Evolutionary conservation across 1,140 invertebrate species (phyloP).

Genomic region (Heliconius congener): DNA sequence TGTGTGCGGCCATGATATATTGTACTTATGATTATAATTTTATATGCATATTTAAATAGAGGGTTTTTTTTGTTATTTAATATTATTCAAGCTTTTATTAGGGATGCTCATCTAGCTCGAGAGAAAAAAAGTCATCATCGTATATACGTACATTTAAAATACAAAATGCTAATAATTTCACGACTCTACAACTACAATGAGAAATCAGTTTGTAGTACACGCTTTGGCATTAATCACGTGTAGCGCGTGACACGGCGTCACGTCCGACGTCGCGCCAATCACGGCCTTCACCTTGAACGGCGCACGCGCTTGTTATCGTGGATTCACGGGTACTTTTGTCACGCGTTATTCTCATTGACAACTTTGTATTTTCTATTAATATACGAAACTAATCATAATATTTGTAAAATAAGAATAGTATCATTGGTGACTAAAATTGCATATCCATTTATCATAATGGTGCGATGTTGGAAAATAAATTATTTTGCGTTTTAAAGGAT

Average conservation of each 20-base stretch:
- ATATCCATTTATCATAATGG: too few species aligned
- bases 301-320: constrained; percentile 54
- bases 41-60: too few species aligned
- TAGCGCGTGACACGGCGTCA: constrained; percentile 44
- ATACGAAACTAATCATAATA: background rate
- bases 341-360: constrained; percentile 49
- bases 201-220: constrained; percentile 7
- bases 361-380: constrained; percentile 3
- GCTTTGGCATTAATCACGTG: constrained; percentile 35
- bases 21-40: too few species aligned
- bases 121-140: too few species aligned
- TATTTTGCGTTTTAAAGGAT: too few species aligned
- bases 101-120: too few species aligned
- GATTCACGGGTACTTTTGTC: constrained; percentile 59
- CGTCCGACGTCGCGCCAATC: constrained; percentile 50
- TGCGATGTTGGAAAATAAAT: too few species aligned
- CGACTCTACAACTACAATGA: background rate
- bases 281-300: constrained; percentile 71
- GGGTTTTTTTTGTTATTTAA: too few species aligned
- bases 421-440: too few species aligned
- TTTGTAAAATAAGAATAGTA: background rate
- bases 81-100: too few species aligned
- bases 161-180: constrained; percentile 5
- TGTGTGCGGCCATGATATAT: too few species aligned
- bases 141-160: background rate